These are phyloP conservation scores for Lochmaea capreae DNA, from an alignment of 2,888 invertebrate genomes.

Conservation along the genomic window DNA sequence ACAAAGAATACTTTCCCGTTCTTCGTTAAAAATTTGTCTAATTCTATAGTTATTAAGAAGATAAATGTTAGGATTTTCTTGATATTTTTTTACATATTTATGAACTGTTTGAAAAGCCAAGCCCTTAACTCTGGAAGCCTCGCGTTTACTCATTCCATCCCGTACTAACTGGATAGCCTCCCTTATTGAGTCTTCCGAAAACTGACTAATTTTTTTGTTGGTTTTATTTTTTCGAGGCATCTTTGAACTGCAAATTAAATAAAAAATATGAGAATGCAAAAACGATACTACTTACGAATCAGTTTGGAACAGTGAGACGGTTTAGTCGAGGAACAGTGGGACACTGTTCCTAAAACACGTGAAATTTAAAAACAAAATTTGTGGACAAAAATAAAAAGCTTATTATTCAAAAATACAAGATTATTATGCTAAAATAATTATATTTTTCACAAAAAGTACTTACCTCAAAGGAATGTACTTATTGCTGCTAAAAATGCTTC, in stretches of 20 bases:
- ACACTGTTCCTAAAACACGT: too few species aligned
- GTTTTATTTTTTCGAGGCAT: not conserved
- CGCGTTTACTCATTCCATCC: not conserved
- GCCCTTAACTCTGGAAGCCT: constrained; percentile 45
- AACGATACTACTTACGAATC: too few species aligned
- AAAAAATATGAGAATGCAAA: too few species aligned
- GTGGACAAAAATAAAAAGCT: too few species aligned
- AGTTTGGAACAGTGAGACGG: too few species aligned
- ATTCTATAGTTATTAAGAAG: not conserved
- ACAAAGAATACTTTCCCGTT: not conserved
- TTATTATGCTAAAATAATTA: too few species aligned
- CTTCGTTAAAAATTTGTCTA: not conserved
- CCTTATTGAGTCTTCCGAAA: constrained; percentile 46
- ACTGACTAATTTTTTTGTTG: not conserved
- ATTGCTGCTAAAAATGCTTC: too few species aligned
- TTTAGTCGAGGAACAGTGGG: too few species aligned
- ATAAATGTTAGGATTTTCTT: not conserved
- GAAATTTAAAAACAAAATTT: too few species aligned
- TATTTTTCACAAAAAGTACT: too few species aligned
- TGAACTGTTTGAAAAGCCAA: constrained; percentile 28
- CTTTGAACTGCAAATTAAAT: not conserved
- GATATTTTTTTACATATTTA: not conserved
- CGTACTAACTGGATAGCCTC: not conserved
- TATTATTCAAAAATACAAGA: too few species aligned
- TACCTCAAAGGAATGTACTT: too few species aligned